These are phyloP conservation scores for Muntiacus reevesi DNA, from an alignment of 2,113 vertebrate genomes.

Conservation along the genomic window DNA sequence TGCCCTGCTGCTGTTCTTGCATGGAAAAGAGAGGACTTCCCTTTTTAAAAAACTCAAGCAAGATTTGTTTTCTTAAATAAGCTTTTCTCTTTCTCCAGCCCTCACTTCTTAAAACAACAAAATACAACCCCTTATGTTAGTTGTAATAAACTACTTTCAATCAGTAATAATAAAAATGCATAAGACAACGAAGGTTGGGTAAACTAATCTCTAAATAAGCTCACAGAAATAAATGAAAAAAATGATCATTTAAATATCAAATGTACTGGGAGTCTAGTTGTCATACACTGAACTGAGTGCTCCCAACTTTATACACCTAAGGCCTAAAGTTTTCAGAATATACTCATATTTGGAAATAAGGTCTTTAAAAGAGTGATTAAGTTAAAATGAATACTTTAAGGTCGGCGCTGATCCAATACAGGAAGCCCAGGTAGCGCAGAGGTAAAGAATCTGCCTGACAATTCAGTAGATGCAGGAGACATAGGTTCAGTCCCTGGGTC, in stretches of 20 bases:
- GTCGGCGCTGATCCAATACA: neutral
- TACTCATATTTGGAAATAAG: neutral
- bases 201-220: neutral
- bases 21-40: neutral
- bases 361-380: neutral
- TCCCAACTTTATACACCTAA: neutral
- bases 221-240: neutral
- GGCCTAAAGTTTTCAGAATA: neutral
- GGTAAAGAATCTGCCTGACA: neutral
- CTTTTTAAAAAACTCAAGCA: neutral
- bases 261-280: neutral
- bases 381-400: neutral
- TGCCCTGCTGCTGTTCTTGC: neutral
- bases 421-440: neutral
- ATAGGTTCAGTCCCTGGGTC: neutral
- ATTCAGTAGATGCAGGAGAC: neutral
- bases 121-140: neutral
- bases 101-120: neutral
- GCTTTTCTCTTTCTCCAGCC: neutral
- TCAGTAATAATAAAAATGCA: slow-evolving; percentile 8
- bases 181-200: neutral
- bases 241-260: neutral
- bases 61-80: neutral
- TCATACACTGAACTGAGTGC: neutral
- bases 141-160: neutral